Evolutionary conservation across 2,113 vertebrate genomes (phyloP).

Genomic region (Pristiophorus japonicus): DNA sequence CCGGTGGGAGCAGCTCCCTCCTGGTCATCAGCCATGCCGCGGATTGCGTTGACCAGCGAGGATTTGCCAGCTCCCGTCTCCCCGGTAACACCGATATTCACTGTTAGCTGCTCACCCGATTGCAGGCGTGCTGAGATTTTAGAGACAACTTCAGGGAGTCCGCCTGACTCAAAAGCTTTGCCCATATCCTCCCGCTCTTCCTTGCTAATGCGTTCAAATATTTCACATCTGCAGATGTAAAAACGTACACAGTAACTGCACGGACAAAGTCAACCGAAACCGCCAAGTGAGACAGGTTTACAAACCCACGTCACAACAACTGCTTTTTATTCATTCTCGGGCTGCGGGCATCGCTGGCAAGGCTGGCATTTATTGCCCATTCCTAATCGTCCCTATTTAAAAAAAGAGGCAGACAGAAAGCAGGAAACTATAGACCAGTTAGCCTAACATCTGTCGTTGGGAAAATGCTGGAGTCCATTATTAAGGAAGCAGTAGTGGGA

Average conservation of each 20-base stretch:
- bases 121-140: not conserved
- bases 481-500: no score
- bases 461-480: no score
- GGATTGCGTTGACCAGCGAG: constrained; percentile 60
- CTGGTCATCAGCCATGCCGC: constrained; percentile 54
- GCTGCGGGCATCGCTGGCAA: no score
- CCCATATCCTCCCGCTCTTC: not conserved
- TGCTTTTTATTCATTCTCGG: no score
- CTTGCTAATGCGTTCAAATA: not conserved
- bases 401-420: no score
- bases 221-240: not conserved
- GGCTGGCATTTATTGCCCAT: no score
- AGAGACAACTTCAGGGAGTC: not conserved
- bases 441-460: no score
- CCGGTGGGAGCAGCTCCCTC: constrained; percentile 53
- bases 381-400: no score
- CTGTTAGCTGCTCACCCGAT: not conserved
- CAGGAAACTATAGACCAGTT: no score
- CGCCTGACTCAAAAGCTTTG: not conserved
- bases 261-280: not conserved
- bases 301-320: not conserved
- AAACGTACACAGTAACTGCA: not conserved
- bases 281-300: not conserved
- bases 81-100: constrained; percentile 60
- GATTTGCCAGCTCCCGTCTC: constrained; percentile 62